Evolutionary conservation across 2,113 vertebrate genomes (phyloP), one percentile per base, ranked within the genome.

Genomic region (Hydrochoerus hydrochaeris): DNA sequence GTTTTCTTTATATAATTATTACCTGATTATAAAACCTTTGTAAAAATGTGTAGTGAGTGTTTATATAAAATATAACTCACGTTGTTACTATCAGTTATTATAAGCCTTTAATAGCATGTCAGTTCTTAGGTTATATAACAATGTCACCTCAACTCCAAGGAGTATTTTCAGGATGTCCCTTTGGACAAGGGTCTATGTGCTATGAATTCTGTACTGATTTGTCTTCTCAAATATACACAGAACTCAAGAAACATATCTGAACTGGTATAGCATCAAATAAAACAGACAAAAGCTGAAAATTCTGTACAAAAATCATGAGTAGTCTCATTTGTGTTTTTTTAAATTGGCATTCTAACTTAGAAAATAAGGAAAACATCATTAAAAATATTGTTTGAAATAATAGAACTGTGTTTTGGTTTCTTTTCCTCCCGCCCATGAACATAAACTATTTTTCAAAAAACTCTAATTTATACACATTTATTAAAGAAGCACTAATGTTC

Each of bases 261-360:
- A 96, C 28, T 58, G 77, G 0, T 78, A 97, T 63, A 91, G 63
- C 60, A 97, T 90, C 91, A 95, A 92, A 83, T 4, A 97, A 91
- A 97, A 96, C 62, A 97, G 90, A 98, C 82, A 97, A 71, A 97
- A 97, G 96, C 84, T 71, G 95, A 97, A 96, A 97, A 95, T 94
- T 98, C 97, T 98, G 95, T 97, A 98, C 85, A 87, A 98, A 96
- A 98, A 95, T 75, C 54, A 89, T 81, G 91, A 96, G 1, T 95
- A 96, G 69, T 97, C 97, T 97, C 78, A 97, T 38, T 32, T 96
- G 95, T 57, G 4, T 57, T 57, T 57, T 98, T 98, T 97, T 97
- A 94, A 95, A 97, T 87, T 97, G 14, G 28, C 84, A 97, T 95
- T 97, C 92, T 96, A 98, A 97, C 89, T 14, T 83, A 88, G 69